Base-by-base conservation (phyloP, 2,888 invertebrate genomes). In the Leptodirus hochenwartii region DNA sequence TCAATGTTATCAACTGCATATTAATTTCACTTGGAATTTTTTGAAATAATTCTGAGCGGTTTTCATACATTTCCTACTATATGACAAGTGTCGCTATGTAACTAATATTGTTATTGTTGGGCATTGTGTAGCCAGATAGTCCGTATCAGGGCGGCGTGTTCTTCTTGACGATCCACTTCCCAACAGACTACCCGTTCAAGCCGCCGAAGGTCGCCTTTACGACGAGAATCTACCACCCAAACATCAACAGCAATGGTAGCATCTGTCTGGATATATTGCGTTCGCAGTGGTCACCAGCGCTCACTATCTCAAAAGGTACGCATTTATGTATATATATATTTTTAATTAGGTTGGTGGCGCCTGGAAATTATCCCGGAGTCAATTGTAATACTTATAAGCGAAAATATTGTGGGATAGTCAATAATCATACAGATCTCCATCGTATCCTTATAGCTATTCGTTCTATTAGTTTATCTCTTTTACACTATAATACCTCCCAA, bases 161-260 rank as follows among this genome's bases (percentile, higher is more conserved):
- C 68, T 98, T 96, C 71, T 73, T 98, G 69, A 95, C 91, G 63
- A 98, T 98, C 69, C 93, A 95, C 65, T 98, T 98, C 66, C 96
- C 98, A 54, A 96, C 96, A 79, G 98, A 98, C 66, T 98, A 98
- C 66, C 98, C 98, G 51, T 98, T 98, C 66, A 98, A 98, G 75
- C 96, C 98, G 61, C 98, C 98, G 56, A 98, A 95, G 84, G 93
- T 98, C 67, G 91, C 95, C 64, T 98, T 98, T 72, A 96, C 95
- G 62, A 98, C 98, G 60, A 84, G 93, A 70, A 98, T 98, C 67
- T 98, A 98, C 72, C 98, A 98, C 67, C 96, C 96, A 57, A 98
- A 98, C 71, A 98, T 98, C 69, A 98, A 98, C 81, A 95, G 93
- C 75, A 96, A 98, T 74, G 98, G 96, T 66, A 93, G 93, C 69